A percentile compares a stretch with the other conserved stretches of the same genome.
Conservation (phyloP, 92 coral and sea anemone species). For the Parazoanthus atlanticus region DNA sequence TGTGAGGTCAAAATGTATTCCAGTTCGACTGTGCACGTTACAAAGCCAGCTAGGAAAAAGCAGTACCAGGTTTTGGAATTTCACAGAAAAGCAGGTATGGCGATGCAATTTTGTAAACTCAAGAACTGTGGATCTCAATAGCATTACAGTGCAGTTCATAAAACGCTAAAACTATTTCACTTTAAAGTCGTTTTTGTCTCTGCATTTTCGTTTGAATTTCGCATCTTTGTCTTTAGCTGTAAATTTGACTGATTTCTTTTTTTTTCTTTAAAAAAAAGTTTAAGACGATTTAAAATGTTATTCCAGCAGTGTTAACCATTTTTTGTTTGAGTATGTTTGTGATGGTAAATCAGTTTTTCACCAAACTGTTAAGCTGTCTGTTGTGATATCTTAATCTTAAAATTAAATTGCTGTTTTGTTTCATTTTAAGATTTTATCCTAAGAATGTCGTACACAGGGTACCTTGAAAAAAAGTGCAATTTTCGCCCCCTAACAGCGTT, state of each 20-base stretch:
- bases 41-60: constrained; percentile 3
- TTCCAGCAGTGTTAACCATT: neutral
- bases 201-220: neutral
- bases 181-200: neutral
- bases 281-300: neutral
- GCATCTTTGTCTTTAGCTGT: too few relatives aligned
- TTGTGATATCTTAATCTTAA: too few relatives aligned
- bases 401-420: neutral
- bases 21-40: neutral
- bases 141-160: neutral
- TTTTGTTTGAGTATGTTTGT: neutral
- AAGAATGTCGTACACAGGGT: neutral
- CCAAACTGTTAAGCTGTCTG: neutral
- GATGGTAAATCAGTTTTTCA: neutral
- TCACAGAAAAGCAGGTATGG: constrained; percentile 47
- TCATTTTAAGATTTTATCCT: neutral
- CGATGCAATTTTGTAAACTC: neutral
- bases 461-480: neutral
- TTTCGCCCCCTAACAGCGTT: neutral
- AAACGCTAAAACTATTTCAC: neutral
- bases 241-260: neutral
- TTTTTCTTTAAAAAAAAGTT: neutral
- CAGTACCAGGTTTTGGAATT: constrained; percentile 25
- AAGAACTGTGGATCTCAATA: neutral
- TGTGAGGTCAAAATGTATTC: constrained; percentile 10